phyloP scores from a whole-genome alignment of 1,140 invertebrate species.

The Drosophila ercepeae region DNA sequence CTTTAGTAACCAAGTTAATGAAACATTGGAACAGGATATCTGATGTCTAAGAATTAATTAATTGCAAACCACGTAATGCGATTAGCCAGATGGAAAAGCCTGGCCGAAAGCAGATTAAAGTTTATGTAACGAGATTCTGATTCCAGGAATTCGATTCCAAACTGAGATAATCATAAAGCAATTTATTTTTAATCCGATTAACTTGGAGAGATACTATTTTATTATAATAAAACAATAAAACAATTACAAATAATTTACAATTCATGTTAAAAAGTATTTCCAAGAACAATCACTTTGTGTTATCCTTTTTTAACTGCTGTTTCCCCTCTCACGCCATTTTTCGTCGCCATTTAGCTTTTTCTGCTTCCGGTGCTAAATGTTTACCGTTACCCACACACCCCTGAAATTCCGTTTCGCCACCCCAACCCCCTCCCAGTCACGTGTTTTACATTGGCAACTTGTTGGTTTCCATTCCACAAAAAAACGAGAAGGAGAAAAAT shows the following conservation, averaged over 20 bases:
- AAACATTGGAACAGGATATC: neutral
- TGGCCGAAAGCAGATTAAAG: neutral
- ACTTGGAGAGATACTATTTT: too few relatives aligned
- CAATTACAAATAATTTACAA: too few relatives aligned
- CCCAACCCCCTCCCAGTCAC: slow-evolving; percentile 22
- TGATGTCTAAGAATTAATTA: neutral
- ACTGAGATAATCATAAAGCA: neutral
- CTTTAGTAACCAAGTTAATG: neutral
- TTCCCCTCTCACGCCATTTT: neutral
- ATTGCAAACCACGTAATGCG: neutral
- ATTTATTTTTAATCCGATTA: too few relatives aligned
- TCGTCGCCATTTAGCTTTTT: neutral
- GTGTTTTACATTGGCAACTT: slow-evolving; percentile 50
- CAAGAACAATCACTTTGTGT: neutral
- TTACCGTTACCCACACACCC: neutral
- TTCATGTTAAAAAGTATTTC: too few relatives aligned
- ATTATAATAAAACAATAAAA: too few relatives aligned
- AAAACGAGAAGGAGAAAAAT: neutral
- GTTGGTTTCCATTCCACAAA: slow-evolving; percentile 26
- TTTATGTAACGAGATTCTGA: neutral
- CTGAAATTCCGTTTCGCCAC: neutral
- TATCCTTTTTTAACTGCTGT: neutral
- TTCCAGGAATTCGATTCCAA: neutral
- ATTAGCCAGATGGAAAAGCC: neutral
- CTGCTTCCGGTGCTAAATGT: slow-evolving; percentile 6